Base-by-base conservation (phyloP, 2,888 invertebrate genomes). In the Hartigia nigra region DNA sequence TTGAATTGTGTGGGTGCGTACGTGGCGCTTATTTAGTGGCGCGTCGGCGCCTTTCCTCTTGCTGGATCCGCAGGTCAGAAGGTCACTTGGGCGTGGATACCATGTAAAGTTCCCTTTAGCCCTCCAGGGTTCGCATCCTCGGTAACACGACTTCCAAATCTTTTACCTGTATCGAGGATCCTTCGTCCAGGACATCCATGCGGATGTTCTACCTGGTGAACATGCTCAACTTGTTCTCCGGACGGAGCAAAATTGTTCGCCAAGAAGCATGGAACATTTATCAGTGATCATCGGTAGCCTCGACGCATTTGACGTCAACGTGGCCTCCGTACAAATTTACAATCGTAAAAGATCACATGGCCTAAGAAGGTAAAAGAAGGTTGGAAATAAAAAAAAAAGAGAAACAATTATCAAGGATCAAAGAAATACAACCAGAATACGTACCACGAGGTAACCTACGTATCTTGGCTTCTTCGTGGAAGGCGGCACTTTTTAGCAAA, bases 41-140 rank as follows among this genome's bases (percentile, higher is more conserved):
- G 81, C 82, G 87, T 86, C 87, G 88, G 87, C 84, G 83, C 83
- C 86, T 86, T 87, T 86, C 83, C 83, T 84, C 79, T 81, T 74
- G 77, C 81, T 81, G 81, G 74, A 74, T 77, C 36, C 72, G 77
- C 23, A 81, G 87, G 86, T 87, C 85, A 84, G 35, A 77, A 80
- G 88, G 85, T 87, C 87, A 85, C 79, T 82, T 86, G 84, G 85
- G 85, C 87, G 86, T 82, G 83, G 83, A 86, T 81, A 83, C 79
- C 74, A 81, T 81, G 81, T 80, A 81, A 81, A 76, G 80, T 79
- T 78, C 81, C 80, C 81, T 79, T 78, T 75, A 77, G 81, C 83
- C 82, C 82, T 85, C 80, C 78, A 78, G 70, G 78, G 77, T 80
- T 74, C 77, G 70, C 77, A 39, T 76, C 70, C 70, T 74, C 70